Conservation (phyloP, 2,888 invertebrate genomes). For the Invenusta paracnida region DNA sequence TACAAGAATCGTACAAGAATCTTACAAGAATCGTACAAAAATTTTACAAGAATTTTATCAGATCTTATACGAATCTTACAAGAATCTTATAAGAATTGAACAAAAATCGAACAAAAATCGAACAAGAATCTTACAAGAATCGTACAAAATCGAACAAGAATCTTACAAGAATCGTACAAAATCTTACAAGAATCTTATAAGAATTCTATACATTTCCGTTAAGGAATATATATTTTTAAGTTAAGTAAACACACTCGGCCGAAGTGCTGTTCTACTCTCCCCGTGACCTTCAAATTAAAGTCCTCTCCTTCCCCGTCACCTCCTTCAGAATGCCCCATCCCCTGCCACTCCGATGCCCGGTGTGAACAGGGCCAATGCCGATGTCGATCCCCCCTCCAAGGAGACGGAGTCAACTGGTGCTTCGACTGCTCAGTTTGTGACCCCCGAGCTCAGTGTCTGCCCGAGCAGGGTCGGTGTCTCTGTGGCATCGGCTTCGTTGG, state of each 20-base stretch:
- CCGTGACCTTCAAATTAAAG: background rate
- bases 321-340: background rate
- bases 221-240: too few relatives aligned
- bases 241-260: too few relatives aligned
- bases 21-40: too few relatives aligned
- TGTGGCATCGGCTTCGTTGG: background rate
- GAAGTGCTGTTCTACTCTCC: too few relatives aligned
- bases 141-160: too few relatives aligned
- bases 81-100: too few relatives aligned
- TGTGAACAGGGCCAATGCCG: background rate
- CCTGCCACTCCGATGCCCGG: background rate
- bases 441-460: background rate
- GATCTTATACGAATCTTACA: too few relatives aligned
- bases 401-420: background rate
- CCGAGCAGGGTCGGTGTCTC: background rate
- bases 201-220: background rate
- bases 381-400: background rate
- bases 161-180: too few relatives aligned
- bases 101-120: too few relatives aligned
- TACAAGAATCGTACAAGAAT: too few relatives aligned
- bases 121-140: too few relatives aligned
- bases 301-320: background rate
- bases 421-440: background rate
- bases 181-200: background rate
- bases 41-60: too few relatives aligned